Evolutionary conservation across 2,113 vertebrate species (phyloP).

Genomic region (Syrmaticus mikado): DNA sequence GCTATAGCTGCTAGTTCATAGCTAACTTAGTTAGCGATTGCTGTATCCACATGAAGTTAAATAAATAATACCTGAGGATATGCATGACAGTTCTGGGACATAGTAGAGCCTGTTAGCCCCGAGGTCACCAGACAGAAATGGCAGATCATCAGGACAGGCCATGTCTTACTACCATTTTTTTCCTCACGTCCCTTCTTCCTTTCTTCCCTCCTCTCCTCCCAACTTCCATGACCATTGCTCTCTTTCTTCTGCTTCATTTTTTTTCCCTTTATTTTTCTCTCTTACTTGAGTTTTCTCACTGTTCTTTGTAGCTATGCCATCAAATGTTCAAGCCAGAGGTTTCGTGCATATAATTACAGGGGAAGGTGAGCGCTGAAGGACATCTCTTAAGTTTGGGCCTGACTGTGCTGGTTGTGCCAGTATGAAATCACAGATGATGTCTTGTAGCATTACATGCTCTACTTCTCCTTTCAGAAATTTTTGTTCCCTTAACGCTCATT

Average conservation of each 20-base stretch:
- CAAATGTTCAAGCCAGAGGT: not conserved
- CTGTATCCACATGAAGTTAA: not conserved
- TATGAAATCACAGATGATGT: constrained; percentile 3
- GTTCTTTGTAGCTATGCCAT: not conserved
- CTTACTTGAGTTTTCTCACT: not conserved
- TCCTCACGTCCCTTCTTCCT: not conserved
- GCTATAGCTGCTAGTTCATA: not conserved
- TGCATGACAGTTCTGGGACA: not conserved
- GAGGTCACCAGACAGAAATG: not conserved
- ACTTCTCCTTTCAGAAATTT: not conserved
- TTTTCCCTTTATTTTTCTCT: not conserved
- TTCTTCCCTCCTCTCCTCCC: not conserved
- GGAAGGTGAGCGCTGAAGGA: not conserved
- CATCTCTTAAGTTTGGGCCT: not conserved
- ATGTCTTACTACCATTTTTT: not conserved
- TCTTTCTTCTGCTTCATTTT: not conserved
- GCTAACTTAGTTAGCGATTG: not conserved
- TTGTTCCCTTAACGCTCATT: not conserved
- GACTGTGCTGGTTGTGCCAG: not conserved
- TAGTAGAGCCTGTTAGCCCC: not conserved
- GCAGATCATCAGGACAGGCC: not conserved
- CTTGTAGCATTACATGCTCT: constrained; percentile 12
- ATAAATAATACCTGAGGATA: not conserved
- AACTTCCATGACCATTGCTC: not conserved
- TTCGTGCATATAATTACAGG: not conserved